These are phyloP conservation scores for Chironomus tentans DNA, from an alignment of 2,888 invertebrate species.

Conservation along the genomic window DNA sequence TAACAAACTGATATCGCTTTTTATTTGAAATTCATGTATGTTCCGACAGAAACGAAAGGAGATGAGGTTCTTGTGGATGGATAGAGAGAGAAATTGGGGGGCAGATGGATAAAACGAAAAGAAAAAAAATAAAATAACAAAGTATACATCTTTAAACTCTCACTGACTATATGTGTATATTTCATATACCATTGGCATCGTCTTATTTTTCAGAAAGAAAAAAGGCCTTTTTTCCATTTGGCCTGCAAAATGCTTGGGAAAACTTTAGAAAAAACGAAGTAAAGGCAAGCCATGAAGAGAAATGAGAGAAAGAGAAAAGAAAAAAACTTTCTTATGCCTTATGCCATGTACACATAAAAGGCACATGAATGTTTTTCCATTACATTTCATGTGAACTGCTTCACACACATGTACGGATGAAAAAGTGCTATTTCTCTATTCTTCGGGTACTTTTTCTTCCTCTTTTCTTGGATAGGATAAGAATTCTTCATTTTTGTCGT, in stretches of 20 bases:
- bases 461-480: background rate
- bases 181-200: background rate
- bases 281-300: background rate
- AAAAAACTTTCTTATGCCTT: slow-evolving; percentile 16
- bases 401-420: background rate
- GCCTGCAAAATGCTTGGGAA: slow-evolving; percentile 10
- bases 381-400: slow-evolving; percentile 21
- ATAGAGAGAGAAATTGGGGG: no score
- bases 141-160: slow-evolving; percentile 23
- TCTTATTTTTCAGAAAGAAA: background rate
- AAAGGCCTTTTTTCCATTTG: background rate
- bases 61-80: no score
- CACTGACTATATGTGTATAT: slow-evolving; percentile 1
- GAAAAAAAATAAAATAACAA: background rate
- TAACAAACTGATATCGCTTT: slow-evolving; percentile 21
- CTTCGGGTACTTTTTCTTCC: background rate
- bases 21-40: slow-evolving; percentile 25
- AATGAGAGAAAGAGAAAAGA: background rate
- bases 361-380: slow-evolving; percentile 26
- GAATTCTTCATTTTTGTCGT: background rate
- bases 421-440: background rate
- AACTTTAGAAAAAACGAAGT: background rate
- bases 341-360: slow-evolving; percentile 17
- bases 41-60: background rate
- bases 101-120: background rate